phyloP scores from a whole-genome alignment of 2,113 vertebrate species.

The Felis chaus region DNA sequence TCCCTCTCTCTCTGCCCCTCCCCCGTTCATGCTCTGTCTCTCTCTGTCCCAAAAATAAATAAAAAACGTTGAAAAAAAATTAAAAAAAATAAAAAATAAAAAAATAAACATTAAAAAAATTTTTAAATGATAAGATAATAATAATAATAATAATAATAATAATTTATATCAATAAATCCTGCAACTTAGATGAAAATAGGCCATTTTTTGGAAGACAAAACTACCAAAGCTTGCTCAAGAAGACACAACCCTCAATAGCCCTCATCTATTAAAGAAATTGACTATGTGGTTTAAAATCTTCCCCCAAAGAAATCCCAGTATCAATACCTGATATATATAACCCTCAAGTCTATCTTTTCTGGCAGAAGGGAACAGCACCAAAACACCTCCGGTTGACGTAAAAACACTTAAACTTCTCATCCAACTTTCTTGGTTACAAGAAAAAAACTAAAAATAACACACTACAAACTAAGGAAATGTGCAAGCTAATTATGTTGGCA shows the following conservation, averaged over 20 bases:
- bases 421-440: not conserved
- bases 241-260: not conserved
- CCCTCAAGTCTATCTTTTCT: not conserved
- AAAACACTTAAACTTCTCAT: not conserved
- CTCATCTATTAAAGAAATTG: not conserved
- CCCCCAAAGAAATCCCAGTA: not conserved
- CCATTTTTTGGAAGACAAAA: not conserved
- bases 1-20: no score
- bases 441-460: slow-evolving; percentile 35
- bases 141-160: no score
- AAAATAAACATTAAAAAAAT: no score
- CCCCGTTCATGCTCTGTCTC: no score
- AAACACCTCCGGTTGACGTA: not conserved
- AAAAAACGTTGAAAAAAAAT: no score
- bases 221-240: not conserved
- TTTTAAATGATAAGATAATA: no score
- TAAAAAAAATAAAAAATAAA: no score
- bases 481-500: slow-evolving; percentile 16
- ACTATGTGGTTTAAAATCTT: not conserved
- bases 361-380: not conserved
- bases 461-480: slow-evolving; percentile 17
- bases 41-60: no score
- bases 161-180: not conserved
- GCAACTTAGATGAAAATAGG: not conserved
- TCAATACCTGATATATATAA: not conserved